Base-by-base conservation (phyloP, 2,113 vertebrate genomes). In the Strigops habroptila region DNA sequence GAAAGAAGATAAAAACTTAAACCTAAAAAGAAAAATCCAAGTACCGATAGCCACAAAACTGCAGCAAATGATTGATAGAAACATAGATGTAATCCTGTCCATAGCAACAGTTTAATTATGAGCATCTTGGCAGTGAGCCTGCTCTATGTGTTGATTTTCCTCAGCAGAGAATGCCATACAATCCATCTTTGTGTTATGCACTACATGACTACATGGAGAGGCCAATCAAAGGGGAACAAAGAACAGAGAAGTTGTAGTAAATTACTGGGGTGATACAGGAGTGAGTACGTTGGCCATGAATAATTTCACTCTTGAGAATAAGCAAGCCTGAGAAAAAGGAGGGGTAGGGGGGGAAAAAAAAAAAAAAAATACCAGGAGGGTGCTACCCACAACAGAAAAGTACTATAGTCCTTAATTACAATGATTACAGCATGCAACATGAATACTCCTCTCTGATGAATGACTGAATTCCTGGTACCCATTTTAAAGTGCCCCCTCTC, bases 151-250 rank as follows among this genome's bases (percentile, higher is more conserved):
- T 97, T 96, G 96, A 98, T 97, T 98, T 98, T 98, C 98, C 98
- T 97, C 97, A 98, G 97, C 97, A 96, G 98, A 98, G 96, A 98
- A 98, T 97, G 97, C 97, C 97, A 97, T 95, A 91, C 97, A 98
- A 98, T 98, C 98, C 97, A 98, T 98, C 98, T 98, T 97, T 97
- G 97, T 97, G 96, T 97, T 97, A 98, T 92, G 90, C 88, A 63
- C 96, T 97, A 97, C 97, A 98, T 97, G 98, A 91, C 91, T 92
- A 73, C 90, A 91, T 49, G 64, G 98, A 96, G 97, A 97, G 97
- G 97, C 97, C 97, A 98, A 98, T 98, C 97, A 97, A 98, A 97
- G 97, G 97, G 77, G 86, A 96, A 95, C 57, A 85, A 87, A 93
- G 88, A 96, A 91, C 67, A 86, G 41, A 92, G 88, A 93, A 92